Evolutionary conservation across 2,113 vertebrate species (phyloP), one percentile per base, ranked within the genome.

Genomic region (Danionella cerebrum): DNA sequence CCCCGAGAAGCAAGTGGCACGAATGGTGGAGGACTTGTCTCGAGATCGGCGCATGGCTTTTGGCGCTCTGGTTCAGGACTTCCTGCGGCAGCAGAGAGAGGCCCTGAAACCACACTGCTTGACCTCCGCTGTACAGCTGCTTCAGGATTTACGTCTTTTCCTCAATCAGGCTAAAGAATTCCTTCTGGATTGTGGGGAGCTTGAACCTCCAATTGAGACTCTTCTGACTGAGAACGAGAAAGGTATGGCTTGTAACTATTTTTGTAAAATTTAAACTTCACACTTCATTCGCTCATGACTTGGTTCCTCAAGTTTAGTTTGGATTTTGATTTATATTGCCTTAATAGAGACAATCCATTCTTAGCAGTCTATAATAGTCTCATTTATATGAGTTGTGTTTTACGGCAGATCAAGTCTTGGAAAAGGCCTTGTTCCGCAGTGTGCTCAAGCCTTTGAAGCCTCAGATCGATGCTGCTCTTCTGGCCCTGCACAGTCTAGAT

Each of bases 391-490:
- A n/a, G n/a, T n/a, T n/a, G n/a, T n/a, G n/a, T n/a, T n/a, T n/a
- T n/a, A n/a, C n/a, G n/a, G n/a, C 80, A 90, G 89, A 90, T 29
- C 66, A 68, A 0, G 63, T 82, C 1, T 69, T 90, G 76, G 88
- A 90, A 75, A 88, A 87, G 52, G 85, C 89, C 0, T 39, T 90
- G 39, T 85, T 89, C 22, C 86, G 84, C 41, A 84, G 78, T 0
- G 76, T 86, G 24, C 82, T 90, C 62, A 90, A 90, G 62, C 88
- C 89, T 5, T 81, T 90, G 12, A 78, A 84, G 53, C 72, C 75
- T 14, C 63, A 82, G 70, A 67, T 90, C 9, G 72, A 78, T 5
- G 57, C 78, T 1, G 76, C 79, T 8, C 82, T 90, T 25, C 62
- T 57, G n/a, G 71, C 39, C 39, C 76, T 84, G 25, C 76, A 83